Evolutionary conservation across 1,140 invertebrate genomes (phyloP), one percentile per base, ranked within the genome.

Genomic region (Tetranychus urticae): DNA sequence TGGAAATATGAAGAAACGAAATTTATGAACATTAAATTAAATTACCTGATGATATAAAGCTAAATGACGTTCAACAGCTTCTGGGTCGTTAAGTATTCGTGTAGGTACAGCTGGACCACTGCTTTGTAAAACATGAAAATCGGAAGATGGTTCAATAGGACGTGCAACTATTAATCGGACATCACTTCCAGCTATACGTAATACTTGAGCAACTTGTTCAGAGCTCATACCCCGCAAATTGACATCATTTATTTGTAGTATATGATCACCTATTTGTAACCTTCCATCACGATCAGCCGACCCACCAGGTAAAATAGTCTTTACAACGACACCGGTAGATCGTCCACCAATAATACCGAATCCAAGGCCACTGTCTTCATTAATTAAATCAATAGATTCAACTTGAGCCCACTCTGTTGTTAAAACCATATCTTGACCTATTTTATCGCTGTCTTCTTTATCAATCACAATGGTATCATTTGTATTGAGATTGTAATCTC

Each of bases 261-360:
- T 83, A 73, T 94, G 89, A 73, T 96, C 90, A 13, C 88, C 89
- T 71, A 86, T 83, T 70, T 86, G 85, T 59, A 96, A 75, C 7
- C 88, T 77, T 6, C 82, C 83, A 74, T 93, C 87, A 76, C 86
- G 80, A 73, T 93, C 88, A 23, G 89, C 88, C 8, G 88, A 83
- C 66, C 88, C 87, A 33, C 88, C 89, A 13, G 88, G 88, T 31
- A 92, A 77, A 56, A 96, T 84, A 59, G 86, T 96, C 73, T 96
- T 96, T 60, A 96, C 87, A 8, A 96, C 88, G 58, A 96, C 91
- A n/a, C 90, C 91, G 33, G 90, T 93, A 70, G 86, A 91, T 56
- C 86, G 77, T 8, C 90, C 90, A 56, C 90, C 91, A 64, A 94
- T 89, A 65, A 96, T 87, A 58, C 91, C 91, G 74, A 96, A 96